These are phyloP conservation scores for Acanthosepion esculentum DNA, from an alignment of 2,888 invertebrate species.

Conservation along the genomic window DNA sequence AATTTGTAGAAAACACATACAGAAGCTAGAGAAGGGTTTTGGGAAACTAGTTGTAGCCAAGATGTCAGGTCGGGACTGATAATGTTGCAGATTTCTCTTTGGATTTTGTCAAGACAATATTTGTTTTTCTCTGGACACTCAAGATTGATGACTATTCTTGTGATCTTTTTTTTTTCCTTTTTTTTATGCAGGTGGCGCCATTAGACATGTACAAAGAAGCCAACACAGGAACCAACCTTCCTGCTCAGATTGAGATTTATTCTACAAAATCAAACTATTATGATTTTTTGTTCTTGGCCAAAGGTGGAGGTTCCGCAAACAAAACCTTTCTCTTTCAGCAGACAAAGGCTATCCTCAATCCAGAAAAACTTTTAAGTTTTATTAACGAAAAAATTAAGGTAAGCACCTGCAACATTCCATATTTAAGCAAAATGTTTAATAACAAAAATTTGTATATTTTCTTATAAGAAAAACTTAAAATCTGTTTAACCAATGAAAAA, in stretches of 20 bases:
- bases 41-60: no score
- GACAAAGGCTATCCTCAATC: slow-evolving; percentile 75
- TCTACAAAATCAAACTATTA: slow-evolving; percentile 71
- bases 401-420: background rate
- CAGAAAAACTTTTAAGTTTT: slow-evolving; percentile 72
- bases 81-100: no score
- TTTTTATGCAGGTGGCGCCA: slow-evolving; percentile 70
- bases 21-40: no score
- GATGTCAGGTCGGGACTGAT: no score
- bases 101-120: background rate
- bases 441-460: no score
- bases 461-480: no score
- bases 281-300: slow-evolving; percentile 75
- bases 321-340: slow-evolving; percentile 75
- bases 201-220: slow-evolving; percentile 74
- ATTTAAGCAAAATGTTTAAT: no score
- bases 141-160: background rate
- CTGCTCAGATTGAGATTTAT: slow-evolving; percentile 75
- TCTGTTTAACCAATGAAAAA: no score
- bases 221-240: slow-evolving; percentile 75
- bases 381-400: slow-evolving; percentile 75
- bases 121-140: background rate
- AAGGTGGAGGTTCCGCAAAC: slow-evolving; percentile 75
- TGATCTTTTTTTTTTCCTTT: background rate
- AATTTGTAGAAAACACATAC: no score